Base-by-base conservation (phyloP, 1,140 invertebrate genomes). In the Zeugodacus cucurbitae region DNA sequence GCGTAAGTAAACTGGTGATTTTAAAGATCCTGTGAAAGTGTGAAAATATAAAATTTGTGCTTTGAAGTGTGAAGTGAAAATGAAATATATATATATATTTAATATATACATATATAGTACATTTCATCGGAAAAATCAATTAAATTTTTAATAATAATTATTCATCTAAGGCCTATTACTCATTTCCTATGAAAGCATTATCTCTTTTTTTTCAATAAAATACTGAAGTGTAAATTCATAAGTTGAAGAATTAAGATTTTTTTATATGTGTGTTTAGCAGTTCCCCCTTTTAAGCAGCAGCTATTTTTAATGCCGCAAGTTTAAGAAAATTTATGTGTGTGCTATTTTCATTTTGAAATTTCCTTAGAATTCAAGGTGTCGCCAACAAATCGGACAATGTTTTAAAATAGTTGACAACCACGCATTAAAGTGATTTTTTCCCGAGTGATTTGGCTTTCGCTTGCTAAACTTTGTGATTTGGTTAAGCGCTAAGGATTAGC, bases 321-420 rank as follows among this genome's bases (percentile, higher is more conserved):
- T 82, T 48, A 44, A 26, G 14, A 48, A n/a, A 17, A 54, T 82
- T 48, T 82, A 48, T 54, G 11, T 82, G 74, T 54, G 74, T 82
- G 37, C 37, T 48, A 82, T 44, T 82, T 82, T 82, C 22, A 54
- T 26, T 82, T 82, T 54, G 0, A 10, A 29, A n/a, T 82, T 48
- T 82, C 17, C 20, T 3, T 54, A 48, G 26, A 82, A 82, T 82
- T 82, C 74, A 82, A 82, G 74, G 74, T 82, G 74, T 82, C 44
- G 17, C 11, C 74, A 34, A 82, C 1, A 29, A 48, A 48, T 82
- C 41, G 29, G 74, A 41, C n/a, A 82, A 44, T 82, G 74, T 54
- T 82, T 48, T 44, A 82, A 48, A 41, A 82, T 29, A 22, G 41
- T 34, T 48, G n/a, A 48, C 34, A 74, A 6, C 8, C 22, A n/a